phyloP scores from a whole-genome alignment of 1,140 invertebrate species.

The Scylla paramamosain region DNA sequence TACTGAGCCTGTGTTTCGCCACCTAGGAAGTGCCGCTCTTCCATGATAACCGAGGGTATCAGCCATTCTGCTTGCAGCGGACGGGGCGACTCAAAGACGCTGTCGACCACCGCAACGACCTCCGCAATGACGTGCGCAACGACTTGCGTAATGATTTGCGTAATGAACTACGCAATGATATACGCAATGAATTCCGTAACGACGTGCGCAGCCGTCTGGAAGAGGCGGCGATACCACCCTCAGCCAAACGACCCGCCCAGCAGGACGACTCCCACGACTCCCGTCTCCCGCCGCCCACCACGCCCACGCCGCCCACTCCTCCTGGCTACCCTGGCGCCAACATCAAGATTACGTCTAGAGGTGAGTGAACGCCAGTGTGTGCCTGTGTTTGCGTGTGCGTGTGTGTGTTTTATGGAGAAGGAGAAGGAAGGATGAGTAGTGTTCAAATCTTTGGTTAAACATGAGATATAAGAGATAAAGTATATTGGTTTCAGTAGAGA shows the following conservation, averaged over 20 bases:
- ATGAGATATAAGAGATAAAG: not conserved
- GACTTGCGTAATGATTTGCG: constrained; percentile 9
- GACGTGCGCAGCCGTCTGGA: constrained; percentile 75
- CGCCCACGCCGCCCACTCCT: constrained; percentile 80
- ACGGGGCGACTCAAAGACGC: constrained; percentile 57
- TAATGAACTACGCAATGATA: constrained; percentile 35
- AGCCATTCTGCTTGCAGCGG: constrained; percentile 74
- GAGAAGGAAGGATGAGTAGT: not conserved
- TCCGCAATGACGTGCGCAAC: constrained; percentile 68
- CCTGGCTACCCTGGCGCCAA: constrained; percentile 84
- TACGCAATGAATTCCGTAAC: constrained; percentile 48
- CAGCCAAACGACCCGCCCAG: constrained; percentile 80
- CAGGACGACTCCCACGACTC: constrained; percentile 81
- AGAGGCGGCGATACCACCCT: constrained; percentile 78
- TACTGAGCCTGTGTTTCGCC: not conserved
- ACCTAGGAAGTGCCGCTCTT: not conserved
- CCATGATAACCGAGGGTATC: constrained; percentile 62
- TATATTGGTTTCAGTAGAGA: not conserved
- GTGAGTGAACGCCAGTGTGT: constrained; percentile 82
- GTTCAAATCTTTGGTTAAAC: not conserved
- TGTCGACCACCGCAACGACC: constrained; percentile 38
- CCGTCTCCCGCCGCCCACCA: constrained; percentile 78
- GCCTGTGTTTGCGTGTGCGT: constrained; percentile 37
- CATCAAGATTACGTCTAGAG: constrained; percentile 94
- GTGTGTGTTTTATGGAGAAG: not conserved